phyloP scores from a whole-genome alignment of 2,797 vertebrate genomes.

The Prionace glauca region DNA sequence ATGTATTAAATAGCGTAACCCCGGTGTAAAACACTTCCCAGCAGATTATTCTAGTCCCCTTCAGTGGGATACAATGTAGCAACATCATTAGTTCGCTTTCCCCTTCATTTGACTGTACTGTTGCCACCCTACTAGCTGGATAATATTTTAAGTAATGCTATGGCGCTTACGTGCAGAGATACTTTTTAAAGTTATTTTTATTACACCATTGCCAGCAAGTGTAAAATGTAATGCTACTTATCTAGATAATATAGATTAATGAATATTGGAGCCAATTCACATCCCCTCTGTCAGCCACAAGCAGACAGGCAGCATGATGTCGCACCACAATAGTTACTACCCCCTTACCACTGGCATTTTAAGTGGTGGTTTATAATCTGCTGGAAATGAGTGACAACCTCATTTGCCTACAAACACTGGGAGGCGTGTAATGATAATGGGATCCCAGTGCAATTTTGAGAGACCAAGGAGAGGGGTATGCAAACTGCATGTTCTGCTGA shows the following conservation, averaged over 20 bases:
- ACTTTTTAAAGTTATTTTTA: background rate
- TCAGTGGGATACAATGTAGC: background rate
- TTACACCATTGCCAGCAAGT: background rate
- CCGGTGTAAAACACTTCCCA: background rate
- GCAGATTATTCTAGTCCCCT: background rate
- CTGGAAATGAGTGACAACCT: background rate
- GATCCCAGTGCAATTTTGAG: background rate
- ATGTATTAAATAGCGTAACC: background rate
- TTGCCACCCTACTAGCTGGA: background rate
- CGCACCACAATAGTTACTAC: background rate
- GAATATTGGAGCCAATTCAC: background rate
- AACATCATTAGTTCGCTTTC: background rate
- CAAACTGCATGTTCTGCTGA: background rate
- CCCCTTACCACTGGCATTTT: background rate
- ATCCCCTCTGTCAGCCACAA: background rate
- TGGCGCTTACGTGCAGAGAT: background rate
- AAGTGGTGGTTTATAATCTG: background rate
- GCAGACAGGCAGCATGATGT: background rate
- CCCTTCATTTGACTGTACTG: background rate
- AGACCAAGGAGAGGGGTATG: background rate
- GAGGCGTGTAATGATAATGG: background rate
- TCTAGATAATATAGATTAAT: background rate
- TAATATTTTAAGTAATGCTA: background rate
- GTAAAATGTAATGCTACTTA: background rate
- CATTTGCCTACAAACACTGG: background rate